These are phyloP conservation scores for Caretta caretta DNA, from an alignment of 2,113 vertebrate genomes.

Conservation along the genomic window DNA sequence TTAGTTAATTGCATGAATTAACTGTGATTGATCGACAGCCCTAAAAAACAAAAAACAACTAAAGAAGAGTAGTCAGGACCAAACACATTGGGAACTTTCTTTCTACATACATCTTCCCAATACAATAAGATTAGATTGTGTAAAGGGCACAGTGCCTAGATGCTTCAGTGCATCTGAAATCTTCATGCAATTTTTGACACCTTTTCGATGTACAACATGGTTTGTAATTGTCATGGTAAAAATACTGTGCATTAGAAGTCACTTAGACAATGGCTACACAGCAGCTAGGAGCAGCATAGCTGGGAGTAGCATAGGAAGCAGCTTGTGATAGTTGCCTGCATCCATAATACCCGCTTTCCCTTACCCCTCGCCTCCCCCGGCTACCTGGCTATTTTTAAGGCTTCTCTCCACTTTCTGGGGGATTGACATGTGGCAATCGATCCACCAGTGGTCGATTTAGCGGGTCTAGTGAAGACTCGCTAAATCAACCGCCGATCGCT, in stretches of 20 bases:
- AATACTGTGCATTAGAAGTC: not conserved
- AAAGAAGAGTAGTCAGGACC: not conserved
- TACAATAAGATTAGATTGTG: not conserved
- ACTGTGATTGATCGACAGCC: too few relatives aligned
- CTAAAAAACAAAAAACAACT: not conserved
- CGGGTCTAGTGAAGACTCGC: too few relatives aligned
- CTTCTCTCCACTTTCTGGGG: too few relatives aligned
- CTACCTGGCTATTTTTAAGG: too few relatives aligned
- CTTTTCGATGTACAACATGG: not conserved
- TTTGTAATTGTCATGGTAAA: not conserved
- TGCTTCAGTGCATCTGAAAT: not conserved
- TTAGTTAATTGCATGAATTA: too few relatives aligned
- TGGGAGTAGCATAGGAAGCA: not conserved
- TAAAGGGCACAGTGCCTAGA: not conserved
- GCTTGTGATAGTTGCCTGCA: not conserved
- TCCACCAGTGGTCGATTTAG: too few relatives aligned
- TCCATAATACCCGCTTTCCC: not conserved
- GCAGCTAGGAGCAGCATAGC: not conserved
- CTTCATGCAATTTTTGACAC: not conserved
- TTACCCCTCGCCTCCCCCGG: too few relatives aligned
- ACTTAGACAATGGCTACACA: not conserved
- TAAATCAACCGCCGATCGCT: too few relatives aligned
- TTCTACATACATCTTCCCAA: not conserved
- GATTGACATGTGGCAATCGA: too few relatives aligned
- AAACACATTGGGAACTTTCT: not conserved